Evolutionary conservation across 53 echinoderm and acorn worm genomes (phyloP).

Genomic region (Patiria pectinifera): DNA sequence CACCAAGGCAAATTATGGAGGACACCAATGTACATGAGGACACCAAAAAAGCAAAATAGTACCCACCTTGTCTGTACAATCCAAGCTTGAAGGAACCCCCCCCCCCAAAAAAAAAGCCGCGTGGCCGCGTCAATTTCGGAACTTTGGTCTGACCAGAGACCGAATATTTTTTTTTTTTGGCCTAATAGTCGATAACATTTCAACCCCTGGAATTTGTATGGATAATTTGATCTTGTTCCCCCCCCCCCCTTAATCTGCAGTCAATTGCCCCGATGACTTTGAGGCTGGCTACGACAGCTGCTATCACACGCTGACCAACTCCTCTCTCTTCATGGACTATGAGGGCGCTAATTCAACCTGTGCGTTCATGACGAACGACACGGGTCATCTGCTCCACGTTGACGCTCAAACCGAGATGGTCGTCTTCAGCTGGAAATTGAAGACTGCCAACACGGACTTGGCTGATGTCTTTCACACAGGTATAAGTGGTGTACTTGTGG

Average conservation of each 20-base stretch:
- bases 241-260: constrained; percentile 8
- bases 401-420: constrained; percentile 68
- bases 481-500: background rate
- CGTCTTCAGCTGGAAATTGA: constrained; percentile 20
- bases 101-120: no score
- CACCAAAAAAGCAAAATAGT: no score
- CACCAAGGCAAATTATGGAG: no score
- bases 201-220: no score
- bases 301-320: constrained; percentile 48
- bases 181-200: no score
- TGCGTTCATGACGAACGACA: constrained; percentile 59
- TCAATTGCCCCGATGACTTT: constrained; percentile 71
- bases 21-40: no score
- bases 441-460: background rate
- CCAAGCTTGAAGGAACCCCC: no score
- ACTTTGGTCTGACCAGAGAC: no score
- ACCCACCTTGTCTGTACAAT: no score
- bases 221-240: no score
- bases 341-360: constrained; percentile 71
- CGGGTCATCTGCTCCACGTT: constrained; percentile 75
- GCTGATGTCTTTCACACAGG: constrained; percentile 19
- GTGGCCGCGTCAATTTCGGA: no score
- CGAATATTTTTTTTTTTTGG: no score
- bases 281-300: constrained; percentile 70
- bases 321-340: constrained; percentile 32